These are phyloP conservation scores for Noctilio leporinus DNA, from an alignment of 2,113 vertebrate genomes.

Conservation along the genomic window DNA sequence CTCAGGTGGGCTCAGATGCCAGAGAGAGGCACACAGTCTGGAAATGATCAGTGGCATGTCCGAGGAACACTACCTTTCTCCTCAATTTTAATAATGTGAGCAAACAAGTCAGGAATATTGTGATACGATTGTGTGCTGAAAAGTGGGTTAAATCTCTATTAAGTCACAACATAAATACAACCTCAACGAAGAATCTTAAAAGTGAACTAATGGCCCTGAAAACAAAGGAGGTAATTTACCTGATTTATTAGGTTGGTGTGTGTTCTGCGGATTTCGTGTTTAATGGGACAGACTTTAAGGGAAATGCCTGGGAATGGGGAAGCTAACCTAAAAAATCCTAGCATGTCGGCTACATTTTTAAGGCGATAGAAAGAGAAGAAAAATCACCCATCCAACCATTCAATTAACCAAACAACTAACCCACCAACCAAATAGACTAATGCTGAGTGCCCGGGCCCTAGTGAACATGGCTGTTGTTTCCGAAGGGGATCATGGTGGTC, in stretches of 20 bases:
- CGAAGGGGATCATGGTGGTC: background rate
- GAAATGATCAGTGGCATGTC: conserved; percentile 55
- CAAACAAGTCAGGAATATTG: conserved; percentile 49
- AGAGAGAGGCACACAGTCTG: conserved; percentile 48
- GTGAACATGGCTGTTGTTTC: background rate
- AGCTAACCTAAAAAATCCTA: background rate
- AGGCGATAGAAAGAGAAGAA: background rate
- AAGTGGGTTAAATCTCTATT: conserved; percentile 70
- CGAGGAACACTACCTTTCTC: conserved; percentile 42
- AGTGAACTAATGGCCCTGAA: conserved; percentile 73
- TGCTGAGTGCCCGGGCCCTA: background rate
- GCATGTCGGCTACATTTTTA: conserved; percentile 7
- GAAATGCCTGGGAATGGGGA: conserved; percentile 36
- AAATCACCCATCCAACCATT: background rate
- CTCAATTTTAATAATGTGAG: conserved; percentile 55
- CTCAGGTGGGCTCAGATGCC: conserved; percentile 63
- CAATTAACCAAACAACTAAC: background rate
- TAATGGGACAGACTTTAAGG: conserved; percentile 60
- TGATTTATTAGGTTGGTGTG: conserved; percentile 68
- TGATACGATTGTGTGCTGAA: conserved; percentile 65
- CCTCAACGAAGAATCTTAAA: conserved; percentile 61
- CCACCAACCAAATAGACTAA: background rate
- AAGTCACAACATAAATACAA: conserved; percentile 70
- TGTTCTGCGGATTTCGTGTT: conserved; percentile 53
- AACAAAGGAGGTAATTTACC: conserved; percentile 56